Base-by-base conservation (phyloP, 2,888 invertebrate species). In the Apodemia hepburni region DNA sequence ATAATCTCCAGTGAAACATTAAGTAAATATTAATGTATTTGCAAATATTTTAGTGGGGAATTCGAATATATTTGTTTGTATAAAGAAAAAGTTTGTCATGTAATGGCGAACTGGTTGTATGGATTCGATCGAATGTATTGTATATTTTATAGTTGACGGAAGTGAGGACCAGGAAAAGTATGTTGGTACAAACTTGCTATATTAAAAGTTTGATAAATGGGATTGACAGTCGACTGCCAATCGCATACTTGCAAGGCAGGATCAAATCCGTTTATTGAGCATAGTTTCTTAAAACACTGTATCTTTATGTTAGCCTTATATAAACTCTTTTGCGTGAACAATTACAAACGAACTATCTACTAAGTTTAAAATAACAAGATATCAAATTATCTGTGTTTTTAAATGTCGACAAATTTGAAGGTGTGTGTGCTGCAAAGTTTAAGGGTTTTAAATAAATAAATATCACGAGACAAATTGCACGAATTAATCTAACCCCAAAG, bases 41-140 rank as follows among this genome's bases (percentile, higher is more conserved):
- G 61, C 38, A 29, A 51, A 61, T 17, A 61, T 42, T 38, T 47
- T 45, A 54, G 18, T 49, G 15, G 38, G 38, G 33, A 51, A 51
- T 66, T 59, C 64, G 66, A 68, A 69, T 67, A 60, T 61, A 61
- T 63, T 61, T 61, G 64, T 64, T 59, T 68, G 66, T 67, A 68
- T 68, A 47, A 33, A 47, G 54, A 27, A 59, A 65, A 64, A 68
- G 74, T 74, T 69, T 72, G 75, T 71, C 87, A 88, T 88, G 67
- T 83, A 82, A 88, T 88, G 87, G 71, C 74, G 76, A 62, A 72
- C 77, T 73, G 66, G 67, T 74, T 73, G 75, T 81, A 77, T 77
- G 38, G 15, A 38, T 38, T 38, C 38, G 15, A 38, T 45, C 45
- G 74, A 75, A 81, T 81, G 79, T 81, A 77, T 80, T 76, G 77